Base-by-base conservation (phyloP, 2,888 invertebrate genomes). In the Suillia variegata region DNA sequence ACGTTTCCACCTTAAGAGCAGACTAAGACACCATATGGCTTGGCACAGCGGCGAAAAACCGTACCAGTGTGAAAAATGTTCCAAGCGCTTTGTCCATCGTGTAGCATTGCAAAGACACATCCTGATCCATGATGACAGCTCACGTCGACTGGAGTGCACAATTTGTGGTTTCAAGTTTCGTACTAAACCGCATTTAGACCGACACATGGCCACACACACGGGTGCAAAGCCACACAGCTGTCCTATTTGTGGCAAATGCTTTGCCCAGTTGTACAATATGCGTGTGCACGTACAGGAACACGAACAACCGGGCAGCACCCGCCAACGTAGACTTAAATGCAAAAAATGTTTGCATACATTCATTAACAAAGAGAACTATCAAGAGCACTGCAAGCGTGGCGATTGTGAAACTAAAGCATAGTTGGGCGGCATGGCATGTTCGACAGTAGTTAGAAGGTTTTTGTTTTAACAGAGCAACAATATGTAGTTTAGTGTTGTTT, bases 171-270 rank as follows among this genome's bases (percentile, higher is more conserved):
- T 82, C 26, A 78, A 79, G 34, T 77, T 84, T 12, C 72, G 83
- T 18, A 83, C 84, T 15, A 83, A 80, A 38, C 84, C 84, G 2
- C 84, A 84, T 67, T 70, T 84, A 24, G 82, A 81, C 54, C 74
- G 84, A 10, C 84, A 84, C 62, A 76, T 81, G 70, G 77, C 82
- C 22, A 81, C 81, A 1, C 85, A 85, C 65, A 83, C 83, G 0
- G 84, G 84, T 2, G 75, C 71, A 18, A 74, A 75, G 6, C 74
- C 74, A 0, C 74, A 67, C 12, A 66, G 70, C 33, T 74, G 73
- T 10, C 73, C 75, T 1, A 66, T 73, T 6, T 74, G 73, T 55
- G 73, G 70, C 8, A 75, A 74, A 54, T 71, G 74, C 1, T 74
- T 74, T 58, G 75, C 73, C 1, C 73, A 75, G 63, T 66, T 74